Conservation (phyloP, 2,888 invertebrate genomes). For the Dynastes grantii region DNA sequence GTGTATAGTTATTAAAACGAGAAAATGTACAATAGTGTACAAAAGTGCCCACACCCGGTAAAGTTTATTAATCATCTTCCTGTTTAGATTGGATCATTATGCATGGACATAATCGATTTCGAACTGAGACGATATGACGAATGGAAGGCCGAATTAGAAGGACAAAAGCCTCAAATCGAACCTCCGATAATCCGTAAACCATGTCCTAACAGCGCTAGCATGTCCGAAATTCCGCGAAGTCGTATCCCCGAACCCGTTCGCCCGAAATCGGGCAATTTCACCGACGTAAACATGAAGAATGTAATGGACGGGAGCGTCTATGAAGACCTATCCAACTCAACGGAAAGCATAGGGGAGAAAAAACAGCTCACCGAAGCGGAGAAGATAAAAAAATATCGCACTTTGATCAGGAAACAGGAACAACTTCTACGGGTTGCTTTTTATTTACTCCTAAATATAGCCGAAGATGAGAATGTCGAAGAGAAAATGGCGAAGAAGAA, state of each 20-base stretch:
- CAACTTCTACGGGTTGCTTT: conserved; percentile 92
- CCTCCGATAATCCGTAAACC: conserved; percentile 68
- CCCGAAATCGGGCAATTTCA: conserved; percentile 83
- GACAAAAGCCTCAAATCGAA: conserved; percentile 70
- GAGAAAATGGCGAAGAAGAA: conserved; percentile 97
- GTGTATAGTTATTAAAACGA: too few relatives aligned
- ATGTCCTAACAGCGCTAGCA: conserved; percentile 68
- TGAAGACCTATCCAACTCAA: conserved; percentile 72
- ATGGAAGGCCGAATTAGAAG: conserved; percentile 86
- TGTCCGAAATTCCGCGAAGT: conserved; percentile 79
- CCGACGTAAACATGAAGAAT: conserved; percentile 74
- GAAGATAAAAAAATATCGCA: conserved; percentile 82
- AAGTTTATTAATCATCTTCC: conserved; percentile 42
- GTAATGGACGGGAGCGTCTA: conserved; percentile 81
- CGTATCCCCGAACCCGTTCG: conserved; percentile 83
- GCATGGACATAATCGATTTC: conserved; percentile 96
- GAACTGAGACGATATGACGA: conserved; percentile 95
- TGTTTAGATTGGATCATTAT: conserved; percentile 90
- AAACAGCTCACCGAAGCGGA: conserved; percentile 66
- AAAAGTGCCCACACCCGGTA: too few relatives aligned
- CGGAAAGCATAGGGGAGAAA: conserved; percentile 67
- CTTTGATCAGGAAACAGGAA: conserved; percentile 94
- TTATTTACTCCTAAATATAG: conserved; percentile 94
- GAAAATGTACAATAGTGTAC: too few relatives aligned
- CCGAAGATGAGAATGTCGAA: conserved; percentile 95